Percentiles rank a stretch among this genome's conserved stretches.
Evolutionary conservation across 2,113 vertebrate genomes (phyloP).

Genomic region (Machaerirhynchus nigripectus): DNA sequence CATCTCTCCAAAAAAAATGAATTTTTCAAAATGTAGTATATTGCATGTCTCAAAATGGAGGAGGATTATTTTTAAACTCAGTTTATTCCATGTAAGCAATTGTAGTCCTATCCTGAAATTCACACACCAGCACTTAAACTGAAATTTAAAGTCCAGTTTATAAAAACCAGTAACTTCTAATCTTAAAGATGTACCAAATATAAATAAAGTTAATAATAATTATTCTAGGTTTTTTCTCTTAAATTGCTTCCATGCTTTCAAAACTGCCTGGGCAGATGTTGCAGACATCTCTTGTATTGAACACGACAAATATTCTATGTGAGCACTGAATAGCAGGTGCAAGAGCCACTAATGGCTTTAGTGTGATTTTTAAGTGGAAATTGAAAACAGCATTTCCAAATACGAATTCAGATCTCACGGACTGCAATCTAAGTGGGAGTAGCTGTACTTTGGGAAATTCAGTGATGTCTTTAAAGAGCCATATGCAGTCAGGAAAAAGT

Average conservation of each 20-base stretch:
- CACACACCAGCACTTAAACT: neutral
- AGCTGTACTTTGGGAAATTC: neutral
- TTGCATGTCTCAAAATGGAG: neutral
- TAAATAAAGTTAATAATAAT: neutral
- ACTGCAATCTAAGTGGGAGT: neutral
- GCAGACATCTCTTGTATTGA: neutral
- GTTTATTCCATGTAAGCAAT: neutral
- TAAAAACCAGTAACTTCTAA: neutral
- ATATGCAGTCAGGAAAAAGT: neutral
- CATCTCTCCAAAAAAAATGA: neutral
- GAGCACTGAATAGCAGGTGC: neutral
- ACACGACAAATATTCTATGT: neutral
- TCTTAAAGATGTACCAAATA: neutral
- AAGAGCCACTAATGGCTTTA: neutral
- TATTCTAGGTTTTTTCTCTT: neutral
- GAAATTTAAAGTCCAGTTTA: neutral
- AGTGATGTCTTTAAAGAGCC: neutral
- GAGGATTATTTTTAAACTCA: constrained; percentile 1
- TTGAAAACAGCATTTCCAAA: neutral
- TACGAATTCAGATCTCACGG: neutral
- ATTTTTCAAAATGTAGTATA: neutral
- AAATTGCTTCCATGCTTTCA: neutral
- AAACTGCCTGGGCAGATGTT: neutral
- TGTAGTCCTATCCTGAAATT: neutral
- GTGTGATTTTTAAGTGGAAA: neutral